Conservation (phyloP, 2,113 vertebrate genomes). For the Pristiophorus japonicus region DNA sequence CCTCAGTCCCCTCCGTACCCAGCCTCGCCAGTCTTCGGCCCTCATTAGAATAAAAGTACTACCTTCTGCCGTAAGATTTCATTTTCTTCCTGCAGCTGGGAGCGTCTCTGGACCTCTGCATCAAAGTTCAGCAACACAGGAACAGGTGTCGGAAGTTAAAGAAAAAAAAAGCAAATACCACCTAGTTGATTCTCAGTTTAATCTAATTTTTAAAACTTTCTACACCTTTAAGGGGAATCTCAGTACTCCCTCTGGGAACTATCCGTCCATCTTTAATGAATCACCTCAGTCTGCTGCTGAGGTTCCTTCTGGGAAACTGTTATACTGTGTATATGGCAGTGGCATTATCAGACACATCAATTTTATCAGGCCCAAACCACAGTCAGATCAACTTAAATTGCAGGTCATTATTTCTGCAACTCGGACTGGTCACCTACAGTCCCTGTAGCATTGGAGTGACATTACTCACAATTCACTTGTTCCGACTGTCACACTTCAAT, state of each 20-base stretch:
- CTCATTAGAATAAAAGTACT: conserved; percentile 37
- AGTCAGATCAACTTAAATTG: background rate
- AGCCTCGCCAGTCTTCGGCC: too few species aligned
- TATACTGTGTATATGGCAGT: background rate
- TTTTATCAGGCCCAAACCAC: background rate
- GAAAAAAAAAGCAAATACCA: background rate
- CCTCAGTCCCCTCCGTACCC: too few species aligned
- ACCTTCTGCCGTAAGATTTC: conserved; percentile 82
- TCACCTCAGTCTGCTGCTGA: background rate
- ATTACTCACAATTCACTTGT: background rate
- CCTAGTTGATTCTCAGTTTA: background rate
- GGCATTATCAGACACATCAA: background rate
- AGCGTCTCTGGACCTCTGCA: conserved; percentile 76
- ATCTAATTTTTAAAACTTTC: background rate
- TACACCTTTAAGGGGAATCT: background rate
- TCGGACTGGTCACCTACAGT: background rate
- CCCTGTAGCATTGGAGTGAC: background rate
- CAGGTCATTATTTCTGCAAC: background rate
- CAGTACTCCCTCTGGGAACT: background rate
- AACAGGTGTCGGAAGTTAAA: conserved; percentile 61
- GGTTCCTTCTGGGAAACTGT: background rate
- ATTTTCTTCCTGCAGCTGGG: conserved; percentile 77
- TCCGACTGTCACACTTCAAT: background rate
- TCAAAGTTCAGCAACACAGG: conserved; percentile 89
- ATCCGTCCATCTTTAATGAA: background rate